Evolutionary conservation across 2,113 vertebrate genomes (phyloP), one percentile per base, ranked within the genome.

Genomic region (Pluvianellus socialis): DNA sequence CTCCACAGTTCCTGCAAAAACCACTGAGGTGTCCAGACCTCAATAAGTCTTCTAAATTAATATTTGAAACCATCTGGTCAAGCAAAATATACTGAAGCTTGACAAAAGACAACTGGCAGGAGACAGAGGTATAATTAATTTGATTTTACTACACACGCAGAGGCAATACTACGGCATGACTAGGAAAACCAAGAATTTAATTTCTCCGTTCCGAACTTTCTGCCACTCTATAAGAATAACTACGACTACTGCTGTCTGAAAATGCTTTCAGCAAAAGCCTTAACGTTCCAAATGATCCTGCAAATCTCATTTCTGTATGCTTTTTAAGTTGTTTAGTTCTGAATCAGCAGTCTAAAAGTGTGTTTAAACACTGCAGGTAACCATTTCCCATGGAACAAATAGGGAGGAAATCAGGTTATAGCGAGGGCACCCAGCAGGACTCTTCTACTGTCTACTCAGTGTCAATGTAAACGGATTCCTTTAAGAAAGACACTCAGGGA

Each of bases 351-450:
- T 96, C 98, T 97, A 96, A 97, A 98, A 97, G 94, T 97, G 97
- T 98, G 96, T 97, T 98, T 98, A 98, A 98, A 97, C 95, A 96
- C 97, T 97, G 96, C 95, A 98, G 97, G 98, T 97, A 97, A 98
- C 97, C 84, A 94, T 98, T 98, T 98, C 92, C 97, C 98, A 98
- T 96, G 97, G 98, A 98, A 98, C 97, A 98, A 98, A 98, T 70
- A 97, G 88, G 96, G 98, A 97, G 95, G 95, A 98, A 99, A 98
- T 98, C 98, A 98, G 98, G 98, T 99, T 98, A 99, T 76, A 94
- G 97, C 16, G 87, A 98, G 91, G 97, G 97, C 97, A 98, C 98
- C 96, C 98, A 98, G 98, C 98, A 98, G 98, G 98, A 98, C 95
- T 98, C 88, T 97, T 93, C 97, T 91, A 72, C 97, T 98, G 96